phyloP scores from a whole-genome alignment of 2,113 vertebrate genomes.

The Lates calcarifer region DNA sequence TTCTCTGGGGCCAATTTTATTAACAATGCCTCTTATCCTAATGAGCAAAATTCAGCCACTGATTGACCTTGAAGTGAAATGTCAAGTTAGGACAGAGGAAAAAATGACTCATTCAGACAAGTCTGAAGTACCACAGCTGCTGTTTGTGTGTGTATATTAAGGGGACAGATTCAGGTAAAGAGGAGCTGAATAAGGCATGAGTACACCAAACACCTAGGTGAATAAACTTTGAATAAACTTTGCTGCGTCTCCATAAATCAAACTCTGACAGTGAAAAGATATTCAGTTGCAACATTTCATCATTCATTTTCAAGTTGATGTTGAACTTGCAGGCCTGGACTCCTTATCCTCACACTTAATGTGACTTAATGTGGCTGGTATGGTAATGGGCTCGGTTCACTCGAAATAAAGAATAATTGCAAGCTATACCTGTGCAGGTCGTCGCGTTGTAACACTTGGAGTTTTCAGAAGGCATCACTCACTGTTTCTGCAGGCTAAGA shows the following conservation, averaged over 20 bases:
- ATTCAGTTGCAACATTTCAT: conserved; percentile 30
- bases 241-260: conserved; percentile 49
- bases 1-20: conserved; percentile 20
- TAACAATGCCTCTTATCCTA: conserved; percentile 10
- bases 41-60: not conserved
- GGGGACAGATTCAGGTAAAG: not conserved
- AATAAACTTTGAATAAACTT: conserved; percentile 31
- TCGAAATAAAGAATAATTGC: conserved; percentile 18
- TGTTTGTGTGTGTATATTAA: conserved; percentile 2
- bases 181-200: conserved; percentile 7
- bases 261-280: conserved; percentile 21
- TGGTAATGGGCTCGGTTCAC: not conserved
- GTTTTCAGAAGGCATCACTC: conserved; percentile 2
- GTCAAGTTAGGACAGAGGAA: not conserved
- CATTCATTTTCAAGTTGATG: conserved; percentile 34
- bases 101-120: not conserved
- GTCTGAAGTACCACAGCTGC: not conserved
- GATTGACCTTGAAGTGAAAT: conserved; percentile 36
- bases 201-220: not conserved
- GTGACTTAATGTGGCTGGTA: conserved; percentile 23
- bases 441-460: conserved; percentile 9
- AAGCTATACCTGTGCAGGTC: not conserved
- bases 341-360: conserved; percentile 7
- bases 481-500: not conserved
- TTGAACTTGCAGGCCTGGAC: conserved; percentile 1